A percentile compares a stretch with the other conserved stretches of the same genome.
Conservation (phyloP, 2,797 vertebrate species). For the Phaenicophaeus curvirostris region DNA sequence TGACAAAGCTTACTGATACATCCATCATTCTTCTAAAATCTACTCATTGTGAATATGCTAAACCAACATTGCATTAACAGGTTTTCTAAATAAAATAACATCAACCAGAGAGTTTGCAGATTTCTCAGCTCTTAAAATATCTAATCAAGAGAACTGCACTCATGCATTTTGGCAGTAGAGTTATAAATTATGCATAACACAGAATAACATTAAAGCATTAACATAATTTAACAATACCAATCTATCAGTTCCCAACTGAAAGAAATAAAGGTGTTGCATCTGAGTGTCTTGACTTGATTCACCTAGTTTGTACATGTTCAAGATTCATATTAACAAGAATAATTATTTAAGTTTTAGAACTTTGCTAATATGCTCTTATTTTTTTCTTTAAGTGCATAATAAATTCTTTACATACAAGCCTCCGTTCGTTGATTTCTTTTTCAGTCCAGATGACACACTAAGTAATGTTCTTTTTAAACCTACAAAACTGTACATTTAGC, state of each 20-base stretch:
- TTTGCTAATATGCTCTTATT: background rate
- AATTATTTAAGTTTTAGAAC: background rate
- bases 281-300: background rate
- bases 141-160: conserved; percentile 45
- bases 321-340: background rate
- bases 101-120: conserved; percentile 41
- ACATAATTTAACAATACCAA: conserved; percentile 58
- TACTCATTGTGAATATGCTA: background rate
- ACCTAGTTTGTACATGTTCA: background rate
- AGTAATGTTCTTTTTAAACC: background rate
- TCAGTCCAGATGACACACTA: background rate
- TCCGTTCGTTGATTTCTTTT: background rate
- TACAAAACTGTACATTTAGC: background rate
- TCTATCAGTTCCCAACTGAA: conserved; percentile 28
- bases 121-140: conserved; percentile 53
- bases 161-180: conserved; percentile 47
- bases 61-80: conserved; percentile 13
- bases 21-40: background rate
- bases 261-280: conserved; percentile 8
- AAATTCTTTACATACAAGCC: background rate
- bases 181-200: conserved; percentile 68
- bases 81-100: conserved; percentile 56
- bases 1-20: background rate
- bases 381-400: background rate
- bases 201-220: conserved; percentile 69